These are phyloP conservation scores for Meloidogyne floridensis DNA, from an alignment of 1,140 invertebrate species.

Conservation along the genomic window DNA sequence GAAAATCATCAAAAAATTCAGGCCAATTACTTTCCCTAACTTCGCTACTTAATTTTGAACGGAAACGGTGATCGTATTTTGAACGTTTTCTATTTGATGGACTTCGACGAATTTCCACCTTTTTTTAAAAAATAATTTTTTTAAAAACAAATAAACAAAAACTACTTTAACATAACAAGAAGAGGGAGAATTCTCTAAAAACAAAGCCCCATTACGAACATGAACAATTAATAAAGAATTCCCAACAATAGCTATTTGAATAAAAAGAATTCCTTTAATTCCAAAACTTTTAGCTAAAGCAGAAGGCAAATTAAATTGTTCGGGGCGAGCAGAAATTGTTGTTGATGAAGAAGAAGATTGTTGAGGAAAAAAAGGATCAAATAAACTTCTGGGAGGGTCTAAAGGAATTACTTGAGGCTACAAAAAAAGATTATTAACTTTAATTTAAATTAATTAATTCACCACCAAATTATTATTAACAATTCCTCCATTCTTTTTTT, in stretches of 20 bases:
- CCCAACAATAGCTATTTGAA: slow-evolving; percentile 30
- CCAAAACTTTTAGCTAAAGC: slow-evolving; percentile 32
- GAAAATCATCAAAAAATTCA: slow-evolving; percentile 42
- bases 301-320: slow-evolving; percentile 36
- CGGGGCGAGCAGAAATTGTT: slow-evolving; percentile 16
- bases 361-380: slow-evolving; percentile 34
- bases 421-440: slow-evolving; percentile 8
- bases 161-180: slow-evolving; percentile 38
- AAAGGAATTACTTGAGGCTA: slow-evolving; percentile 20
- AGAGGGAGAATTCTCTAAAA: slow-evolving; percentile 33
- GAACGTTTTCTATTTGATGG: slow-evolving; percentile 33
- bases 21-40: slow-evolving; percentile 35
- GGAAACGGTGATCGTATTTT: slow-evolving; percentile 35
- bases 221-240: slow-evolving; percentile 27
- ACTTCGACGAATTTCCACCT: slow-evolving; percentile 33
- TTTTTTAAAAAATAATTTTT: not conserved
- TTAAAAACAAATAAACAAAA: not conserved
- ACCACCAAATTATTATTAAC: slow-evolving; percentile 8
- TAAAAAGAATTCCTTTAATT: slow-evolving; percentile 42
- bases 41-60: slow-evolving; percentile 8
- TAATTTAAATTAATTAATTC: slow-evolving; percentile 8
- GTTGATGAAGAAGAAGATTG: not conserved
- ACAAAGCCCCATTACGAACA: slow-evolving; percentile 35
- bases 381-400: slow-evolving; percentile 37
- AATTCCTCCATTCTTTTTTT: slow-evolving; percentile 23